phyloP scores from a whole-genome alignment of 2,888 invertebrate genomes.

The Zhuqinia jingwanae region DNA sequence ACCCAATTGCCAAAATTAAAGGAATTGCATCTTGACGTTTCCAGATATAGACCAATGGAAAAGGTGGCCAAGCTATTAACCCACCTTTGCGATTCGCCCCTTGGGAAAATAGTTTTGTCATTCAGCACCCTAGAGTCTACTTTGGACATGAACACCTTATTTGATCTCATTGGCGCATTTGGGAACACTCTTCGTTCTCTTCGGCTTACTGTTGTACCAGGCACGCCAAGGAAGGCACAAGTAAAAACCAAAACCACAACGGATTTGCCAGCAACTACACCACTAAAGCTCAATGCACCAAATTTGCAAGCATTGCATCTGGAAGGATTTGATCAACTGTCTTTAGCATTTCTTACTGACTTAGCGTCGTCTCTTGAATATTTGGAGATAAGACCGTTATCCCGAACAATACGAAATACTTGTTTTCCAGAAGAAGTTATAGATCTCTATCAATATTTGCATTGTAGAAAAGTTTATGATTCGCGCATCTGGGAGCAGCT shows the following conservation, averaged over 20 bases:
- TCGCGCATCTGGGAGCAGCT: slow-evolving; percentile 8
- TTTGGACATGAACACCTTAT: not conserved
- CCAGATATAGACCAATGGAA: slow-evolving; percentile 21
- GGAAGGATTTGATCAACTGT: slow-evolving; percentile 28
- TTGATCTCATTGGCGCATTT: not conserved
- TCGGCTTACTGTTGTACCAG: slow-evolving; percentile 10
- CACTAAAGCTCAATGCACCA: not conserved
- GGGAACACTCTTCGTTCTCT: not conserved
- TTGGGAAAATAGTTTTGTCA: not conserved
- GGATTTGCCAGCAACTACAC: not conserved
- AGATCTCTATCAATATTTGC: slow-evolving; percentile 30
- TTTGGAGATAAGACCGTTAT: slow-evolving; percentile 16
- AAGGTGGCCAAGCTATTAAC: not conserved
- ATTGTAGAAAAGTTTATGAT: not conserved
- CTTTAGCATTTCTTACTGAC: not conserved
- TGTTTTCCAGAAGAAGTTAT: not conserved
- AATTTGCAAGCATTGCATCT: not conserved
- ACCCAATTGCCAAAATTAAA: slow-evolving; percentile 16
- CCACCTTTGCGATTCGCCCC: slow-evolving; percentile 2
- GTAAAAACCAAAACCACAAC: no score
- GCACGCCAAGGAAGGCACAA: not conserved
- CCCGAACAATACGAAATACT: not conserved
- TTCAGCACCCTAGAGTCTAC: not conserved
- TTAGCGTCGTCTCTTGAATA: not conserved
- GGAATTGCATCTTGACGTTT: not conserved